Conservation (phyloP, 1,140 invertebrate genomes). For the Drosophila bipectinata region DNA sequence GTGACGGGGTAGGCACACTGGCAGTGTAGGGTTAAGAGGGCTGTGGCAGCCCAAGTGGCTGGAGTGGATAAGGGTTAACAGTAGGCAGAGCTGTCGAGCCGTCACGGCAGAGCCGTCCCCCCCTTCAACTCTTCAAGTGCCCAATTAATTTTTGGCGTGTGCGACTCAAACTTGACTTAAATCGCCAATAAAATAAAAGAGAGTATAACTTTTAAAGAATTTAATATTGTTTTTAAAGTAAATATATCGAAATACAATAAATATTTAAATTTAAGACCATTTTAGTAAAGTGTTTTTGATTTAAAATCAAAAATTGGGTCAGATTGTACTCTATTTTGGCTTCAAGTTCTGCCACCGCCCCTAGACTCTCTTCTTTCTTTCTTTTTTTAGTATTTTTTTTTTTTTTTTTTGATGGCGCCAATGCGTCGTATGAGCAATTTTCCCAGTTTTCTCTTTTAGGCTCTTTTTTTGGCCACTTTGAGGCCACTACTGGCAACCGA, state of each 20-base stretch:
- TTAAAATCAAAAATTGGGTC: not conserved
- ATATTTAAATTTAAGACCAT: not conserved
- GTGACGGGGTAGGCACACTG: not conserved
- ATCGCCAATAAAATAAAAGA: conserved; percentile 38
- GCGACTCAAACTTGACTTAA: conserved; percentile 60
- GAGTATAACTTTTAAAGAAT: not conserved
- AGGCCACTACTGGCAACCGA: conserved; percentile 2
- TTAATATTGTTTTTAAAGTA: too few species aligned
- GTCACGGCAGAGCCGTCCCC: conserved; percentile 35
- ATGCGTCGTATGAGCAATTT: conserved; percentile 69
- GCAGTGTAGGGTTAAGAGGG: not conserved
- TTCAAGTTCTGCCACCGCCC: conserved; percentile 2
- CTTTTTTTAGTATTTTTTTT: not conserved
- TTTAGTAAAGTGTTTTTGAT: conserved; percentile 3
- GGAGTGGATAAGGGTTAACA: conserved; percentile 46
- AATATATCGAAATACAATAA: not conserved
- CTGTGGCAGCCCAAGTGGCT: not conserved
- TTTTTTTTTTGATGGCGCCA: conserved; percentile 47
- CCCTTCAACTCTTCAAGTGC: conserved; percentile 53
- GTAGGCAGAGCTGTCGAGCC: conserved; percentile 42
- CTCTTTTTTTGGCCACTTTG: conserved; percentile 16
- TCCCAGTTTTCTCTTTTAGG: conserved; percentile 33
- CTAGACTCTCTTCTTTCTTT: conserved; percentile 1
- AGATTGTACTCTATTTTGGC: not conserved
- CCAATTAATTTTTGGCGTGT: conserved; percentile 64